Conservation (phyloP, 1,140 invertebrate genomes). For the Bilobella aurantiaca region DNA sequence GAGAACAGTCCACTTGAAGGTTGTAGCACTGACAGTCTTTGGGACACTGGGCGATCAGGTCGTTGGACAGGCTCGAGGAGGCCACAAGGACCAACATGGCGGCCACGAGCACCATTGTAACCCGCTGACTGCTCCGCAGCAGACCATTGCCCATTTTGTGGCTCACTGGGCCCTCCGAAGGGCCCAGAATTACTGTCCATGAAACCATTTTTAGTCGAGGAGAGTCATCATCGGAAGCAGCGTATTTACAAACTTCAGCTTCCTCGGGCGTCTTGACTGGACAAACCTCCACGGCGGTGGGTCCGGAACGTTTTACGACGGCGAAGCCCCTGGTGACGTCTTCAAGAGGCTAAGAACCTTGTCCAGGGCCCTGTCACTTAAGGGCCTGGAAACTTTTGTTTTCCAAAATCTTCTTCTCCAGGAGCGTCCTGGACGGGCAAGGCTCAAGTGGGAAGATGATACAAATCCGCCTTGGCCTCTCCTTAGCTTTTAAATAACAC, state of each 20-base stretch:
- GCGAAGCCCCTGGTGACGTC: no score
- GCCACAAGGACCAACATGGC: slow-evolving; percentile 33
- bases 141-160: slow-evolving; percentile 25
- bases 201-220: background rate
- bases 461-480: no score
- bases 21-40: slow-evolving; percentile 66
- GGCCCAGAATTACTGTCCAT: background rate
- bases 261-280: no score
- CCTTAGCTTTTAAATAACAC: no score
- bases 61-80: slow-evolving; percentile 32
- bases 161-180: background rate
- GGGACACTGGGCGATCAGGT: slow-evolving; percentile 51
- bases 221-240: background rate
- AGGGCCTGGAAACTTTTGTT: no score
- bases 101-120: slow-evolving; percentile 32
- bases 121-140: slow-evolving; percentile 30
- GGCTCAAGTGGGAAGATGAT: no score
- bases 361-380: no score
- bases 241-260: slow-evolving; percentile 2
- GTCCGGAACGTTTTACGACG: no score
- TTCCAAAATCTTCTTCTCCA: no score
- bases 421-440: no score
- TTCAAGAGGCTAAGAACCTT: no score
- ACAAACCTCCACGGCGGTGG: no score
- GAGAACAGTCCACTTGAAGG: slow-evolving; percentile 66